These are phyloP conservation scores for Aphelenchoides fujianensis DNA, from an alignment of 1,140 invertebrate genomes.

Conservation along the genomic window DNA sequence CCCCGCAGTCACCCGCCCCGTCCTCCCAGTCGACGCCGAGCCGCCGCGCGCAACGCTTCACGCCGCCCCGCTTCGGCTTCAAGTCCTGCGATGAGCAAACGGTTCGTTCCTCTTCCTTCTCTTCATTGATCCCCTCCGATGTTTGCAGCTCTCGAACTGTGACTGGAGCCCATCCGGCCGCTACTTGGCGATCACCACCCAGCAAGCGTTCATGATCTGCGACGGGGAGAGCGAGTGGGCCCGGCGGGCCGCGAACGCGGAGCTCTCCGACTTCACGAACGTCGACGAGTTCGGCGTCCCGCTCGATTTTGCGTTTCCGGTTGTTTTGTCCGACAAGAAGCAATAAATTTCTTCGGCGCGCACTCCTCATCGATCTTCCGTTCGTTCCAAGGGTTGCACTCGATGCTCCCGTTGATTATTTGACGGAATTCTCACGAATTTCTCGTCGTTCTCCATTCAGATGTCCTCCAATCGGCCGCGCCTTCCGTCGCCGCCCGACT, in stretches of 20 bases:
- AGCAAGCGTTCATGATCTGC: not conserved
- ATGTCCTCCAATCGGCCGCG: not conserved
- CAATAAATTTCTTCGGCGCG: not conserved
- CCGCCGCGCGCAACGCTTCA: not conserved
- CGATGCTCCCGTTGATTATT: no score
- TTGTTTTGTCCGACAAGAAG: conserved; percentile 4
- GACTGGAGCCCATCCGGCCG: conserved; percentile 10
- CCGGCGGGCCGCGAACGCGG: not conserved
- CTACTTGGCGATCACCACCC: not conserved
- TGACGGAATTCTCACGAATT: conserved; percentile 69
- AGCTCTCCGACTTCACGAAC: not conserved
- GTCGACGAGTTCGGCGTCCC: not conserved
- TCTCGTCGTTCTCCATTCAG: conserved; percentile 68
- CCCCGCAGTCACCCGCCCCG: no score
- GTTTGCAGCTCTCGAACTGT: not conserved
- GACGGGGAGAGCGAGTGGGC: conserved; percentile 4
- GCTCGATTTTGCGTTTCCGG: not conserved
- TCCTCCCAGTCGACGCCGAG: no score
- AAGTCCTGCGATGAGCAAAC: conserved; percentile 6
- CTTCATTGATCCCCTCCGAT: no score
- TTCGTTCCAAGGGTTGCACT: no score
- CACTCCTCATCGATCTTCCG: no score
- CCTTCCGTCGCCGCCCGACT: not conserved
- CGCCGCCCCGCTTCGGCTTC: not conserved
- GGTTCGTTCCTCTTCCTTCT: no score